Base-by-base conservation (phyloP, 1,140 invertebrate species). In the Procambarus virginalis region DNA sequence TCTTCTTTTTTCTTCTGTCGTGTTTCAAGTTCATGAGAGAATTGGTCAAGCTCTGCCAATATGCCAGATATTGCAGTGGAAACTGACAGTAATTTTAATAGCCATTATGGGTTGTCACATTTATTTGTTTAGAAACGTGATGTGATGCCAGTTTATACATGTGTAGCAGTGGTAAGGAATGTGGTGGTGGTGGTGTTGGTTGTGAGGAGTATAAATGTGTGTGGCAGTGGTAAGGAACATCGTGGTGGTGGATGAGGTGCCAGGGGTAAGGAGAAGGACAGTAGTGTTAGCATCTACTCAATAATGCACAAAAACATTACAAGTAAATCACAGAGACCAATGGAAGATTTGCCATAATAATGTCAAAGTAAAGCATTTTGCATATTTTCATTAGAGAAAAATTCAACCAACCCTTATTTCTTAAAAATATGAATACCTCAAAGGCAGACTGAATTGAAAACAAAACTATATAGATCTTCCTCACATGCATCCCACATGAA, bases 51-150 rank as follows among this genome's bases (percentile, higher is more conserved):
- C 94, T 96, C 96, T 91, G 96, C 95, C 94, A 96, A 94, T 94
- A 96, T 95, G 93, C 95, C 96, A 94, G 96, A 95, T 94, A 96
- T 96, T 93, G 96, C 96, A 93, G 96, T 95, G 93, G 96, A 95
- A 94, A 96, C 96, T 96, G 95, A 77, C 64, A 70, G 86, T 89
- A 78, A 78, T 73, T 58, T 76, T 78, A 84, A 34, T 77, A 49
- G 60, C 78, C n/a, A 58, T 49, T 55, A 20, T 83, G 87, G 87
- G 51, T 58, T 55, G 76, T 64, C 20, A 64, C 20, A 17, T 64
- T 64, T 4, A 64, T 64, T 34, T 9, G 51, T 55, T 55, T 55
- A 12, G 51, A 55, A 55, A 55, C 8, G 12, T 55, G 51, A 5
- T 5, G 4, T 55, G 4, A 55, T 55, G 51, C 34, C 34, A 34